Percentiles rank a stretch among this genome's conserved stretches.
Evolutionary conservation across 2,797 vertebrate genomes (phyloP).

Genomic region (Gila robusta): DNA sequence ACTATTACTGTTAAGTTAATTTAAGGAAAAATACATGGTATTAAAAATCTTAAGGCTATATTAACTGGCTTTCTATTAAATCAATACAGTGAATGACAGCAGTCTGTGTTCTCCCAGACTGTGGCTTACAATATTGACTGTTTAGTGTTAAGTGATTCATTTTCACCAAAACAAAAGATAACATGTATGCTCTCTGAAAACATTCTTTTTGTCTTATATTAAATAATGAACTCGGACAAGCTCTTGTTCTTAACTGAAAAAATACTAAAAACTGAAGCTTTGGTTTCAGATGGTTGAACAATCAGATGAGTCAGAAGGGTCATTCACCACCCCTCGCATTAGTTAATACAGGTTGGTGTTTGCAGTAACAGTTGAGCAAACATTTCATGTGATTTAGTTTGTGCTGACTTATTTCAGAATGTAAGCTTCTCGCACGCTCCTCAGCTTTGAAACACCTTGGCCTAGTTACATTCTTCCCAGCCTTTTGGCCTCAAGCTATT

Average conservation of each 20-base stretch:
- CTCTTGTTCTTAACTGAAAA: background rate
- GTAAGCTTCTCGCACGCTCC: background rate
- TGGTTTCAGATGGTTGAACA: background rate
- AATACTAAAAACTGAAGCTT: background rate
- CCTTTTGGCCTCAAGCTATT: slow-evolving; percentile 32
- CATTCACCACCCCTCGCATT: background rate
- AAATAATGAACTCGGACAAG: too few relatives aligned
- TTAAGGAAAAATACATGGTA: too few relatives aligned
- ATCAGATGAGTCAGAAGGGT: background rate
- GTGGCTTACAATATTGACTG: background rate
- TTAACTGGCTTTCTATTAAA: background rate
- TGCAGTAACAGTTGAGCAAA: background rate
- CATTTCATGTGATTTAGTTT: background rate
- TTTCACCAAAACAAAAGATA: background rate
- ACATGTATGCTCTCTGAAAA: background rate
- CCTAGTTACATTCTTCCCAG: background rate
- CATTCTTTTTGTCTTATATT: background rate
- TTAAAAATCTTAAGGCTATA: background rate
- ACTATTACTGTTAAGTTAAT: background rate
- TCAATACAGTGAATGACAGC: background rate
- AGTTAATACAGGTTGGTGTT: background rate
- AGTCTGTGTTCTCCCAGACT: background rate
- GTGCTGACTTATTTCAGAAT: background rate
- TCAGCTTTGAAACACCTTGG: slow-evolving; percentile 10
- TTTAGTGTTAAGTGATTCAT: background rate